phyloP scores from a whole-genome alignment of 2,888 invertebrate genomes.

The Agriotes lineatus region DNA sequence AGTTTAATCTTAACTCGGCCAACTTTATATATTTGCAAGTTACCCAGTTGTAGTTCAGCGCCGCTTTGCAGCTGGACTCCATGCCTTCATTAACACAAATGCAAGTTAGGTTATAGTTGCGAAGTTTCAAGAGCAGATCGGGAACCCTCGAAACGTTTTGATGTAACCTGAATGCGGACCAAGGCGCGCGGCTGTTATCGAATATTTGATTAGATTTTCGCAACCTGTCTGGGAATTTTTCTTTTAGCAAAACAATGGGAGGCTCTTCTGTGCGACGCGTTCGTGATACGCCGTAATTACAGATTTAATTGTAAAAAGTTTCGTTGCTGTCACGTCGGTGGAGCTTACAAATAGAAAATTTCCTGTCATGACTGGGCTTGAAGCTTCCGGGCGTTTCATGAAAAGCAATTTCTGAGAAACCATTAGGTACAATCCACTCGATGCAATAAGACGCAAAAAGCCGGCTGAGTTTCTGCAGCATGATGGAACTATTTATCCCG shows the following conservation, averaged over 20 bases:
- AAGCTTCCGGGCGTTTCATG: background rate
- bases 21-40: too few species aligned
- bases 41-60: background rate
- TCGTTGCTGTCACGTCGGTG: conserved; percentile 14
- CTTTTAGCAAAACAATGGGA: too few species aligned
- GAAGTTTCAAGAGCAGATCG: background rate
- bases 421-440: conserved; percentile 2
- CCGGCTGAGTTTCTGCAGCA: background rate
- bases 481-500: background rate
- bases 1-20: too few species aligned
- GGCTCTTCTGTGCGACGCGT: background rate
- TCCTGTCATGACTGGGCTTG: background rate
- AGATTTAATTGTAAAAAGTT: conserved; percentile 21
- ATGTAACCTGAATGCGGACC: too few species aligned
- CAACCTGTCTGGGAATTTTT: too few species aligned
- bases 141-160: too few species aligned
- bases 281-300: conserved; percentile 16
- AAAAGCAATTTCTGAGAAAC: conserved; percentile 12
- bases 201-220: too few species aligned
- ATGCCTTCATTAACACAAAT: background rate
- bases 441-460: conserved; percentile 1
- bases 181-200: too few species aligned
- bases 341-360: conserved; percentile 16
- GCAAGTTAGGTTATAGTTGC: background rate
- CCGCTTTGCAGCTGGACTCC: background rate